Evolutionary conservation across 2,888 invertebrate genomes (phyloP), one percentile per base, ranked within the genome.

Genomic region (Eledone cirrhosa): DNA sequence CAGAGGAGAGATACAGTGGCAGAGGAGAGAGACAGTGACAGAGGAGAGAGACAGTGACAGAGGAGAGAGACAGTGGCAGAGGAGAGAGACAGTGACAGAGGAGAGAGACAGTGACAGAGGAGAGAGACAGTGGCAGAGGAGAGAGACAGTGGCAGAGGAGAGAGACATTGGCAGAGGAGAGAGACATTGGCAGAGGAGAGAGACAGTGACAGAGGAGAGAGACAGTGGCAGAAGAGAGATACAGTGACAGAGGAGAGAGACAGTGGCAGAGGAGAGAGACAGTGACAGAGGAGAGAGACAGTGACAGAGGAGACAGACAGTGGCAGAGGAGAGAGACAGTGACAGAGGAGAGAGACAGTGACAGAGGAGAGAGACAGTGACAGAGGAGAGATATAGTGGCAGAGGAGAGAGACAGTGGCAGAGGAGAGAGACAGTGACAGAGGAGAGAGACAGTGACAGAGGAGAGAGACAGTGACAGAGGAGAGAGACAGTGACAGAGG

Each of bases 391-490:
- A 14, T 27, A 0, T 3, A 27, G 27, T 8, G 0, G n/a, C 4
- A 14, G 14, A 13, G 4, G 24, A 0, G n/a, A 63, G n/a, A n/a
- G n/a, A 63, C 8, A 63, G n/a, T 27, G 0, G 27, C 24, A 63
- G 63, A 63, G 63, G 27, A 27, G 27, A 14, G 5, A 1, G 11
- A 3, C n/a, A 19, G 14, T 3, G 5, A 4, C n/a, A 14, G 4
- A 0, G 3, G 29, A 67, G 29, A 67, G 14, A 67, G 8, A 67
- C 1, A 67, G 3, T 19, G 29, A 67, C 16, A 29, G 29, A 67
- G 1, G 19, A 0, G 19, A 29, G n/a, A 16, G 29, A 0, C 16
- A 3, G n/a, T 1, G 14, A 3, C 0, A n/a, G 4, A 3, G 19
- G 24, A n/a, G 24, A n/a, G 1, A 65, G 24, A 65, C 11, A 65